A percentile compares a stretch with the other conserved stretches of the same genome.
phyloP scores from a whole-genome alignment of 1,140 invertebrate species.

The Trichogramma pretiosum region DNA sequence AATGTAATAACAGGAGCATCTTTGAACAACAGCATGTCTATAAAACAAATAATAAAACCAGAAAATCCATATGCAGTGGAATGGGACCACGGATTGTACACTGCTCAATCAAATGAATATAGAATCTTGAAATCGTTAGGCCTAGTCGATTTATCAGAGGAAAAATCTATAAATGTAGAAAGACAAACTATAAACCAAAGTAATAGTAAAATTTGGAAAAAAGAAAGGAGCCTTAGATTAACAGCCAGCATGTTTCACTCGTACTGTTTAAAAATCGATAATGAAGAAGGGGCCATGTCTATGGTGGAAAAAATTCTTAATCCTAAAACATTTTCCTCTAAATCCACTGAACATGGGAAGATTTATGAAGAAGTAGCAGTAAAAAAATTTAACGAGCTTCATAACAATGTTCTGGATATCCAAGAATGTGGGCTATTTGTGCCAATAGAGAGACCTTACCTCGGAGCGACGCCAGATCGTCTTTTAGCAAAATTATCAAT shows the following conservation, averaged over 20 bases:
- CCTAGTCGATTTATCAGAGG: not conserved
- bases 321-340: not conserved
- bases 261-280: not conserved
- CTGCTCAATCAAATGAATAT: not conserved
- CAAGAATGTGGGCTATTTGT: slow-evolving; percentile 10
- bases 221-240: not conserved
- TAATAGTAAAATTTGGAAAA: not conserved
- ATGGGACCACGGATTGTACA: not conserved
- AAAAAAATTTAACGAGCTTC: slow-evolving; percentile 2
- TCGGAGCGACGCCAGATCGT: slow-evolving; percentile 31
- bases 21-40: not conserved
- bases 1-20: too few relatives aligned
- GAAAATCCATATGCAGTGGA: not conserved
- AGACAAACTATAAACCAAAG: not conserved
- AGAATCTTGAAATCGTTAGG: not conserved
- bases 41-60: not conserved
- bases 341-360: slow-evolving; percentile 8
- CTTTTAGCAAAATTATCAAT: slow-evolving; percentile 21
- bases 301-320: not conserved
- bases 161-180: not conserved
- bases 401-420: not conserved
- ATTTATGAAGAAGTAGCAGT: slow-evolving; percentile 10
- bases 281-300: not conserved
- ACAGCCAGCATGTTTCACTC: not conserved
- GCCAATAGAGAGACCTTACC: slow-evolving; percentile 16